Conservation (phyloP, 1,140 invertebrate species). For the Procambarus clarkii region DNA sequence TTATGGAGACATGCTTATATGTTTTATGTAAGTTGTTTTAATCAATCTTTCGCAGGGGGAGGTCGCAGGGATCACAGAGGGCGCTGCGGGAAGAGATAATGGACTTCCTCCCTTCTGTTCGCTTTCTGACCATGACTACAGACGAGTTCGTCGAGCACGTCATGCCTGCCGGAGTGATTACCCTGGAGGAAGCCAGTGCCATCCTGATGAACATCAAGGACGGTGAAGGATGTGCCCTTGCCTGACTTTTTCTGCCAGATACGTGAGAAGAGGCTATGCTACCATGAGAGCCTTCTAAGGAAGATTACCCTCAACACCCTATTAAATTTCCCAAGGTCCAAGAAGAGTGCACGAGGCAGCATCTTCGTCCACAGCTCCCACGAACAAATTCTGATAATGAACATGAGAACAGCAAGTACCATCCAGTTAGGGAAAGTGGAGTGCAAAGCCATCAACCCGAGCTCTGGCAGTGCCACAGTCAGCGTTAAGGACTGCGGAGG, state of each 20-base stretch:
- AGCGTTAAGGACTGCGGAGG: constrained; percentile 42
- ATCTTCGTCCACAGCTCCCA: constrained; percentile 52
- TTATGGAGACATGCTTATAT: too few relatives aligned
- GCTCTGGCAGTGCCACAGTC: constrained; percentile 24
- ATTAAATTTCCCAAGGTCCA: constrained; percentile 16
- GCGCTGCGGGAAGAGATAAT: not conserved
- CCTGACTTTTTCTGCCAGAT: constrained; percentile 35
- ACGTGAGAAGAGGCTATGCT: constrained; percentile 41
- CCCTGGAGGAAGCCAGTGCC: not conserved
- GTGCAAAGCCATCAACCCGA: constrained; percentile 50
- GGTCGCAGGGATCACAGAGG: not conserved
- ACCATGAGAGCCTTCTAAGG: constrained; percentile 42
- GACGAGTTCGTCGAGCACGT: constrained; percentile 47
- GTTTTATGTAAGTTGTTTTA: too few relatives aligned
- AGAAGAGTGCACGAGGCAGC: constrained; percentile 44
- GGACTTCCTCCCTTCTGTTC: constrained; percentile 22
- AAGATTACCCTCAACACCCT: not conserved
- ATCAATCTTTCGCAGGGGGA: constrained; percentile 24
- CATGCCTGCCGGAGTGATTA: constrained; percentile 16
- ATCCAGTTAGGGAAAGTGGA: constrained; percentile 41
- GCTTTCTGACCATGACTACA: constrained; percentile 29
- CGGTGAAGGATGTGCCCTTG: constrained; percentile 25
- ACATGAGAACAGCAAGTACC: constrained; percentile 24
- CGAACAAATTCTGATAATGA: constrained; percentile 53
- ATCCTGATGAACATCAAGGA: constrained; percentile 28